Conservation (phyloP, 2,797 vertebrate species). For the Aplochiton taeniatus region DNA sequence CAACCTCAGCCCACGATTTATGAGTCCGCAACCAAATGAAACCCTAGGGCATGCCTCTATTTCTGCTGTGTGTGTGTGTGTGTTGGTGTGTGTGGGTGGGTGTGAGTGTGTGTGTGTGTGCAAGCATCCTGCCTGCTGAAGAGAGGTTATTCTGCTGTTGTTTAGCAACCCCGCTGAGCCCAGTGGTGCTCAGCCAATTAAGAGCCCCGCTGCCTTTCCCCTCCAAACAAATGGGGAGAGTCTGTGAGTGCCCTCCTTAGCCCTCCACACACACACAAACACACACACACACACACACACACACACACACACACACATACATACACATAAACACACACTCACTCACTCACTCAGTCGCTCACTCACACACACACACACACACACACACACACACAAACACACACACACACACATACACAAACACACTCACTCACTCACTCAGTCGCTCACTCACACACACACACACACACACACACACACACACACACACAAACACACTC, state of each 20-base stretch:
- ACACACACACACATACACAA: too few species aligned
- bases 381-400: too few species aligned
- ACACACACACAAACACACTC: too few species aligned
- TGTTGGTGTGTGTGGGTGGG: neutral
- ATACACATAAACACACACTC: too few species aligned
- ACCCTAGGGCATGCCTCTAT: constrained; percentile 7
- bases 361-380: too few species aligned
- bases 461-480: neutral
- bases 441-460: neutral
- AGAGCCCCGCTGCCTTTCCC: constrained; percentile 43
- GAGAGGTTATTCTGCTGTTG: constrained; percentile 34
- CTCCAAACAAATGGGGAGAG: constrained; percentile 39
- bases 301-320: neutral
- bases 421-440: too few species aligned
- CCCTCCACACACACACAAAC: constrained; percentile 5
- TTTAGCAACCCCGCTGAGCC: constrained; percentile 41
- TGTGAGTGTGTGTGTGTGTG: neutral
- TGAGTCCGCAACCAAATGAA: neutral
- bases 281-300: neutral
- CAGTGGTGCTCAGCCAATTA: constrained; percentile 59
- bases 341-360: neutral
- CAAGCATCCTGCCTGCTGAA: constrained; percentile 13
- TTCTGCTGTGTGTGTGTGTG: constrained; percentile 8
- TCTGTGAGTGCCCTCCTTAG: constrained; percentile 9
- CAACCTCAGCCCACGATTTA: constrained; percentile 5